Percentiles rank a stretch among this genome's conserved stretches.
phyloP scores from a whole-genome alignment of 2,888 invertebrate species.

The Schrankia costaestrigalis region DNA sequence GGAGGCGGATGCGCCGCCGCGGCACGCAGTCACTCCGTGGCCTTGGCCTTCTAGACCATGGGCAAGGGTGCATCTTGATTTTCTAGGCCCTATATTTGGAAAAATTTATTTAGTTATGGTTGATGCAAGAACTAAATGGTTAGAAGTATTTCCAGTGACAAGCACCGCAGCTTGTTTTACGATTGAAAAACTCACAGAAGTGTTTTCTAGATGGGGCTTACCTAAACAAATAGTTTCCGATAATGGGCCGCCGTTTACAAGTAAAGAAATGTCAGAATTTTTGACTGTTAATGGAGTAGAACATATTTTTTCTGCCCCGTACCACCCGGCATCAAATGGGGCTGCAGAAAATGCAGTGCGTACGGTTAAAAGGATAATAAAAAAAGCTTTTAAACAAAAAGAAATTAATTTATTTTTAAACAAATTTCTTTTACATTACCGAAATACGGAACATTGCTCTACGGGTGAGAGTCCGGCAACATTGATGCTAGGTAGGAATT shows the following conservation, averaged over 20 bases:
- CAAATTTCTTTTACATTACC: too few species aligned
- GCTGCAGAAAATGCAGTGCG: background rate
- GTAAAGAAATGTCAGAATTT: background rate
- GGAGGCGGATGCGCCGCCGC: too few species aligned
- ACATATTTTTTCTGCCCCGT: background rate
- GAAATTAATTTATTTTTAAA: too few species aligned
- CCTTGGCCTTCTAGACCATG: too few species aligned
- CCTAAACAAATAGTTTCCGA: background rate
- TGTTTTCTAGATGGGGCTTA: background rate
- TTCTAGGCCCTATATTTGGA: background rate
- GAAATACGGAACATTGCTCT: too few species aligned
- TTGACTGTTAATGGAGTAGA: background rate
- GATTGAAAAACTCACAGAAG: background rate
- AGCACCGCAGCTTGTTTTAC: background rate
- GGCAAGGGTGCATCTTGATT: background rate
- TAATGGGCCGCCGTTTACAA: background rate
- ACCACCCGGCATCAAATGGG: background rate
- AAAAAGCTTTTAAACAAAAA: too few species aligned
- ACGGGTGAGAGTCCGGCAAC: too few species aligned
- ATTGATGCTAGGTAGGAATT: too few species aligned
- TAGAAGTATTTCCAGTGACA: background rate
- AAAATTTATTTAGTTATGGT: background rate
- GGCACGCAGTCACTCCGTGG: too few species aligned
- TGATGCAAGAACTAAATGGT: background rate
- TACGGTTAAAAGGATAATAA: background rate